Percentiles rank a stretch among this genome's conserved stretches.
Conservation (phyloP, 2,113 vertebrate species). For the Odontesthes bonariensis region DNA sequence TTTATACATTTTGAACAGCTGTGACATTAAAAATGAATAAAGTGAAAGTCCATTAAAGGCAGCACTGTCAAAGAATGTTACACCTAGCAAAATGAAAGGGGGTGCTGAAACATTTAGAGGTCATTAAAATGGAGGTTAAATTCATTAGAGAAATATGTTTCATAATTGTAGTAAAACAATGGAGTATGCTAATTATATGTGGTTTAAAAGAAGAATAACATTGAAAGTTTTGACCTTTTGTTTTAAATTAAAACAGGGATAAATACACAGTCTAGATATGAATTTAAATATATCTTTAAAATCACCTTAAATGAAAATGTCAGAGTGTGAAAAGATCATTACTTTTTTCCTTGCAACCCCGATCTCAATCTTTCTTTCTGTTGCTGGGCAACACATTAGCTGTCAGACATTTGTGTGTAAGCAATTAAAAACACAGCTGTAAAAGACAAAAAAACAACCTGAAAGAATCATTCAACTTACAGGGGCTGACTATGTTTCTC, state of each 20-base stretch:
- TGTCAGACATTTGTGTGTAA: conserved; percentile 12
- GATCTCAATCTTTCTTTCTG: conserved; percentile 1
- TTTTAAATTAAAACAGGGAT: background rate
- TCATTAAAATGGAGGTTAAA: conserved; percentile 26
- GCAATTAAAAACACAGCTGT: conserved; percentile 19
- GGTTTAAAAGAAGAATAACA: background rate
- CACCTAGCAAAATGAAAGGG: conserved; percentile 8
- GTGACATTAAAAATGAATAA: conserved; percentile 44
- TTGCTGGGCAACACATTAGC: background rate
- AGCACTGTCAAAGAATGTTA: conserved; percentile 34
- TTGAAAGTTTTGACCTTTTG: no score
- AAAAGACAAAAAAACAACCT: conserved; percentile 1
- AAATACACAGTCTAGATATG: background rate
- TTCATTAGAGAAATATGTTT: conserved; percentile 1
- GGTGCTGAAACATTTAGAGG: conserved; percentile 29
- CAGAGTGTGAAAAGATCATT: background rate
- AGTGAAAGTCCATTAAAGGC: conserved; percentile 36
- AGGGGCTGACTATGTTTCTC: background rate
- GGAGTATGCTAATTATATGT: background rate
- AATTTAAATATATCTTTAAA: background rate
- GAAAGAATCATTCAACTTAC: background rate
- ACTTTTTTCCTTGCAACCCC: background rate
- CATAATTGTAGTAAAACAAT: background rate
- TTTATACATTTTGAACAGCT: conserved; percentile 37
- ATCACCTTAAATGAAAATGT: background rate